Conservation (phyloP, 2,113 vertebrate species). For the Bos javanicus region DNA sequence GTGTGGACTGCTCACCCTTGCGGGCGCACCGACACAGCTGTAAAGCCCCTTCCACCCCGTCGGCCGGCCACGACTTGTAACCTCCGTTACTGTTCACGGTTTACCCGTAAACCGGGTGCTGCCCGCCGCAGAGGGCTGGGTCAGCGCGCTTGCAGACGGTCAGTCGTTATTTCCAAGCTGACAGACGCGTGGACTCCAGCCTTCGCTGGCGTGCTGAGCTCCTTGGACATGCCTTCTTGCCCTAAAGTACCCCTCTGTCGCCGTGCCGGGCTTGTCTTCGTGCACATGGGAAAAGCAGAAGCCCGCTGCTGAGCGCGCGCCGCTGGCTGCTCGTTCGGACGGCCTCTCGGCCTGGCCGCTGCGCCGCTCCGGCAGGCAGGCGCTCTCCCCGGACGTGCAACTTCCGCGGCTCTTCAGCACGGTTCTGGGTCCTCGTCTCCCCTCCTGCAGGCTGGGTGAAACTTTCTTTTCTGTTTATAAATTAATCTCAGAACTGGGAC, state of each 20-base stretch:
- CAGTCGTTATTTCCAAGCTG: not conserved
- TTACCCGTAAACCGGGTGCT: fast-evolving
- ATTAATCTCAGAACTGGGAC: not conserved
- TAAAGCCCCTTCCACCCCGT: fast-evolving
- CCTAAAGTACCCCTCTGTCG: not conserved
- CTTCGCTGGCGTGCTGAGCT: not conserved
- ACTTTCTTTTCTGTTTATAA: not conserved
- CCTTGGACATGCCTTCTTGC: not conserved
- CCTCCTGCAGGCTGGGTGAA: no score
- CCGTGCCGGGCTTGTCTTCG: not conserved
- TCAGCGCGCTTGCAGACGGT: not conserved
- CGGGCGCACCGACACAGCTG: not conserved
- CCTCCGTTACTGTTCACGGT: not conserved
- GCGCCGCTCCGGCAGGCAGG: not conserved
- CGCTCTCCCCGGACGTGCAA: fast-evolving
- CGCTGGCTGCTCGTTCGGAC: not conserved
- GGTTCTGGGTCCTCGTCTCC: not conserved
- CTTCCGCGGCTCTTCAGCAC: not conserved
- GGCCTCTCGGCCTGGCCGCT: not conserved
- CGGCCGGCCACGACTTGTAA: fast-evolving
- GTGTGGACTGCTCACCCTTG: not conserved
- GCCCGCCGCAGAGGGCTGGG: fast-evolving
- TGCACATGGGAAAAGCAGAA: not conserved
- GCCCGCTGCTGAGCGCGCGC: not conserved
- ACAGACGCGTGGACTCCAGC: not conserved